Evolutionary conservation across 2,113 vertebrate genomes (phyloP).

Genomic region (Gasterosteus aculeatus): DNA sequence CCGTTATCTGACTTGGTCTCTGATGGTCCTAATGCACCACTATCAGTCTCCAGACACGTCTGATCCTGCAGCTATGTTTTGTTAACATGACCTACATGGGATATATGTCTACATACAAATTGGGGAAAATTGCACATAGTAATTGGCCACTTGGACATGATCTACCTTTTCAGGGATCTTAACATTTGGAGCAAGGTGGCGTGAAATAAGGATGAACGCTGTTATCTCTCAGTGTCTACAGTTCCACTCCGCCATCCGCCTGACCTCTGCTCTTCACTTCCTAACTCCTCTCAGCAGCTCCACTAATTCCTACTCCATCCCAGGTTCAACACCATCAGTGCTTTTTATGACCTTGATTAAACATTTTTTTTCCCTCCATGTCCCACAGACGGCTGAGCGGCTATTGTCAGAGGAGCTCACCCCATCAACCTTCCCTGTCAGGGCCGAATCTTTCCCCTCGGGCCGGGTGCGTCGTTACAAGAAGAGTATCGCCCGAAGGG

Average conservation of each 20-base stretch:
- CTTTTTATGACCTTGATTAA: conserved; percentile 63
- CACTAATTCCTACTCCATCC: conserved; percentile 31
- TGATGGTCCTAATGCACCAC: neutral
- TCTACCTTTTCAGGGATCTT: neutral
- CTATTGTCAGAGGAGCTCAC: conserved; percentile 56
- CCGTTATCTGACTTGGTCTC: conserved; percentile 13
- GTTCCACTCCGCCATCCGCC: conserved; percentile 18
- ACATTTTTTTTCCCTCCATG: conserved; percentile 25
- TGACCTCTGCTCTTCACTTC: conserved; percentile 46
- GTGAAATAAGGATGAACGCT: conserved; percentile 7
- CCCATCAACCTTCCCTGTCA: conserved; percentile 68
- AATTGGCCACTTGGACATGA: neutral
- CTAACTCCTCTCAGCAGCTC: conserved; percentile 11
- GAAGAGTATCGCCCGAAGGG: conserved; percentile 24
- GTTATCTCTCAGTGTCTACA: conserved; percentile 34
- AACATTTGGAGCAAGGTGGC: neutral
- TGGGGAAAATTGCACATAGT: neutral
- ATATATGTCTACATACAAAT: neutral
- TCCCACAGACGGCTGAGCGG: conserved; percentile 39
- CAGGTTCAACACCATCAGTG: conserved; percentile 47
- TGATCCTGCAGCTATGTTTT: neutral
- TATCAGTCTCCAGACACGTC: conserved; percentile 5
- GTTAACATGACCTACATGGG: neutral
- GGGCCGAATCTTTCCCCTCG: conserved; percentile 34
- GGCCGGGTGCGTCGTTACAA: conserved; percentile 23